A percentile compares a stretch with the other conserved stretches of the same genome.
phyloP scores from a whole-genome alignment of 2,113 vertebrate genomes.

The Tylochromis polylepis region DNA sequence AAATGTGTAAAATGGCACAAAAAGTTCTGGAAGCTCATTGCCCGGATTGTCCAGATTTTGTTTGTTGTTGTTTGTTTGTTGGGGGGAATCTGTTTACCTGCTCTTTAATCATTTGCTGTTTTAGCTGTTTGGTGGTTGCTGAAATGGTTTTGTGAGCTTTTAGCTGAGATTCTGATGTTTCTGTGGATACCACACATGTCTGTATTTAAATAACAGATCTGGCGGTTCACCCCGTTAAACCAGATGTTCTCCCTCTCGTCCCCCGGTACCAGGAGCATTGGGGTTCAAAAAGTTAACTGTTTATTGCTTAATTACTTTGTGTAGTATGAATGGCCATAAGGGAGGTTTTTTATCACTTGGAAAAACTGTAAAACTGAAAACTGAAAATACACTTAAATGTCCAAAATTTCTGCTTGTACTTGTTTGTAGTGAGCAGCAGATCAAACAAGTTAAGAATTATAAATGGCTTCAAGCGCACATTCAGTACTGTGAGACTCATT shows the following conservation, averaged over 20 bases:
- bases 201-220: background rate
- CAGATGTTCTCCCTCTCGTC: background rate
- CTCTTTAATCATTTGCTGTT: background rate
- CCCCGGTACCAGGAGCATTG: background rate
- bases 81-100: background rate
- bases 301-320: background rate
- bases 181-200: background rate
- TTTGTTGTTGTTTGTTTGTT: background rate
- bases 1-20: background rate
- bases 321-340: background rate
- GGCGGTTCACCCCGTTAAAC: background rate
- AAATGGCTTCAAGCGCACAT: background rate
- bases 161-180: background rate
- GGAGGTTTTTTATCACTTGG: background rate
- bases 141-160: background rate
- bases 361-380: background rate
- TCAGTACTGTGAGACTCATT: background rate
- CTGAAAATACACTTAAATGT: background rate
- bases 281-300: background rate
- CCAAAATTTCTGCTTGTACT: background rate
- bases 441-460: background rate
- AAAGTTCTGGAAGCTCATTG: background rate
- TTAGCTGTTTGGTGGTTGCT: background rate
- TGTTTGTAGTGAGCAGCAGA: background rate
- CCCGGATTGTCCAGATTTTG: background rate